Evolutionary conservation across 1,140 invertebrate species (phyloP), one percentile per base, ranked within the genome.

Genomic region (Leptoteleia sp.): DNA sequence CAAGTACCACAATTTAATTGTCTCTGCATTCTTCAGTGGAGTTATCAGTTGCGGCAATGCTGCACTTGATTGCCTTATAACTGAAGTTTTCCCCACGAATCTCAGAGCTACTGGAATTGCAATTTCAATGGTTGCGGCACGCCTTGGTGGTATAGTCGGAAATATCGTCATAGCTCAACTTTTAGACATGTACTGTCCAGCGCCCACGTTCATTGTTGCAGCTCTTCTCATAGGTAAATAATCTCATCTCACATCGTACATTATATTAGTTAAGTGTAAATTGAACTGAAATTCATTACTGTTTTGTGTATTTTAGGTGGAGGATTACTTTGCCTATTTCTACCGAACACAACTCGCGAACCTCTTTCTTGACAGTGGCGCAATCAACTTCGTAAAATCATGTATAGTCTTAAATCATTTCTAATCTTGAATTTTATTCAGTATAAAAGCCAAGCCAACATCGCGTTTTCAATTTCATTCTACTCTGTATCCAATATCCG

Each of bases 1-100:
- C 88, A 94, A 95, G 82, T 91, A 92, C 8, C 94, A 95, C 81
- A 96, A 96, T 88, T 89, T 96, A 35, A 91, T 95, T 37, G 94
- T 96, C 38, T 95, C 94, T 71, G 95, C 95, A 17, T 91, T 96
- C 75, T 96, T 96, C 87, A 96, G 95, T 80, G 94, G 94, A 37
- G 95, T 96, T 37, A 96, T 96, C 67, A 96, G 95, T 54, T 96
- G 95, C 86, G 95, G 95, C 47, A 96, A 96, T 87, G 95, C 95
- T 8, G 95, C 95, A 0, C 90, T 97, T 12, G 95, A 96, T 89
- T 96, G 95, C 88, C 92, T 96, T 62, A 96, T 96, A 82, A 96
- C 95, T 16, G 95, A 96, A 90, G 94, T 96, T 65, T 96, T 96
- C 85, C 95, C 95, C n/a, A 96, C 95, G 22, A 94, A 95, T 90